Conservation (phyloP, 2,888 invertebrate genomes). For the Trachelus troglodyta region DNA sequence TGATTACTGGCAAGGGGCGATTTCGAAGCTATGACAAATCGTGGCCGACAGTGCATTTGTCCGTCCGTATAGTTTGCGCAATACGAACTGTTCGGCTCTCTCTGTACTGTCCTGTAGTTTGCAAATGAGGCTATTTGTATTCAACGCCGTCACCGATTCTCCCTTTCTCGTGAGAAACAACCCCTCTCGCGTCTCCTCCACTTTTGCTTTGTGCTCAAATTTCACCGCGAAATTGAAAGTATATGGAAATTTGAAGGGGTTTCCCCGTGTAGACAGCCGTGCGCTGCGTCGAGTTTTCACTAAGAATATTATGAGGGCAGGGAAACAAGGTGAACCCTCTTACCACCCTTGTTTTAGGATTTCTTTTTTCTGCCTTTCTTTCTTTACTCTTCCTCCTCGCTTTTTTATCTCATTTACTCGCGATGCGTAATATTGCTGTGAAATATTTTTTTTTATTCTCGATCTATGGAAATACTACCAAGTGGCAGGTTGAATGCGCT, state of each 20-base stretch:
- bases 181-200: background rate
- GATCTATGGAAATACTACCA: background rate
- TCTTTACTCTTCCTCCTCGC: too few relatives aligned
- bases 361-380: background rate
- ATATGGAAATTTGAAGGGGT: background rate
- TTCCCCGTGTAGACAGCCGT: background rate
- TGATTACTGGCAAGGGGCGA: slow-evolving; percentile 1
- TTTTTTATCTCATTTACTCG: too few relatives aligned
- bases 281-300: background rate
- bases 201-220: slow-evolving; percentile 15
- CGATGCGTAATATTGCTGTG: background rate
- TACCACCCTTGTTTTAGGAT: background rate
- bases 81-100: slow-evolving; percentile 9
- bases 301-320: background rate
- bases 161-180: slow-evolving; percentile 16
- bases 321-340: background rate
- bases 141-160: slow-evolving; percentile 37
- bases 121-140: slow-evolving; percentile 46
- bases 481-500: background rate
- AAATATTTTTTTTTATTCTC: background rate
- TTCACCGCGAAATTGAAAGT: background rate
- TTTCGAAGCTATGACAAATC: slow-evolving; percentile 17
- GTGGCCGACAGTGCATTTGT: slow-evolving; percentile 22
- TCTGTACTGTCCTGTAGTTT: slow-evolving; percentile 30
- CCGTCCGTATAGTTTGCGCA: slow-evolving; percentile 20